Percentiles rank a stretch among this genome's conserved stretches.
Conservation (phyloP, 2,113 vertebrate species). For the Aleadryas rufinucha region DNA sequence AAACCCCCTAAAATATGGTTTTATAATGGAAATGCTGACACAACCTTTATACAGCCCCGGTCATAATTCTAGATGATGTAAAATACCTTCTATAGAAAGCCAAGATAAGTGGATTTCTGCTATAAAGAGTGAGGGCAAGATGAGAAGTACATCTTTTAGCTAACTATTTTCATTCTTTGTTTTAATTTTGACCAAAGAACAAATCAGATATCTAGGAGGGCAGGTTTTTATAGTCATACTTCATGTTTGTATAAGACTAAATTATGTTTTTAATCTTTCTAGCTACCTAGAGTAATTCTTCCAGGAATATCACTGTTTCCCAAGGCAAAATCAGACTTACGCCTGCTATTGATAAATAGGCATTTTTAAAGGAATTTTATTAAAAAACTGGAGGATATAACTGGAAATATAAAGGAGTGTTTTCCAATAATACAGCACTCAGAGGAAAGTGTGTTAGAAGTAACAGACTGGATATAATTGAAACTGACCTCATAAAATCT, state of each 20-base stretch:
- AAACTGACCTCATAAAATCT: conserved; percentile 54
- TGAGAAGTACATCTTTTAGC: neutral
- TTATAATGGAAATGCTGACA: conserved; percentile 70
- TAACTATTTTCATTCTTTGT: conserved; percentile 11
- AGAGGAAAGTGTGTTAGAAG: neutral
- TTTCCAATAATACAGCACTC: neutral
- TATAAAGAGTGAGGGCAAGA: neutral
- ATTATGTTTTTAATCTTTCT: conserved; percentile 61
- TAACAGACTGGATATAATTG: conserved; percentile 41
- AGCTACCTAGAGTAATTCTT: conserved; percentile 36
- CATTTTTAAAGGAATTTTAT: conserved; percentile 34
- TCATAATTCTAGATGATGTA: conserved; percentile 58
- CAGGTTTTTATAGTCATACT: neutral
- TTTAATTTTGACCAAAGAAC: conserved; percentile 32
- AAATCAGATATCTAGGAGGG: neutral
- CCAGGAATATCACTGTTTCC: conserved; percentile 17
- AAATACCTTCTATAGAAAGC: conserved; percentile 44
- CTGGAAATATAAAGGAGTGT: neutral
- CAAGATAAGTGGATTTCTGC: conserved; percentile 24
- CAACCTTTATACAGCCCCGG: conserved; percentile 54
- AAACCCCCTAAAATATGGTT: conserved; percentile 54
- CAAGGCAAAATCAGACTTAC: neutral
- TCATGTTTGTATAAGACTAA: conserved; percentile 39
- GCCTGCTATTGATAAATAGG: conserved; percentile 19
- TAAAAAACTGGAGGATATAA: conserved; percentile 1